These are phyloP conservation scores for Bujurquina vittata DNA, from an alignment of 2,113 vertebrate genomes.

Conservation along the genomic window DNA sequence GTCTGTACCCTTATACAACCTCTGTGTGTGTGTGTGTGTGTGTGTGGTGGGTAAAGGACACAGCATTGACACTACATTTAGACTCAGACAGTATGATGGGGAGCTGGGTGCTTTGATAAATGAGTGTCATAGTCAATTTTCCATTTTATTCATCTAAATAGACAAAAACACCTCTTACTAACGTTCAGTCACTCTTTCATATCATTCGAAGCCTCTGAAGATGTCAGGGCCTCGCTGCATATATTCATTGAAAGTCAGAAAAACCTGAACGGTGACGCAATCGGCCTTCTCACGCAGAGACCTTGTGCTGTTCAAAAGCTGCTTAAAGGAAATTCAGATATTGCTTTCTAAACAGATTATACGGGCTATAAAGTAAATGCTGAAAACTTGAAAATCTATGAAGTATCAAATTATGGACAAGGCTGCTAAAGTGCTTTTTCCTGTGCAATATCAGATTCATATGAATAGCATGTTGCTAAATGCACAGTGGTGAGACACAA, in stretches of 20 bases:
- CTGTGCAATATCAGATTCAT: background rate
- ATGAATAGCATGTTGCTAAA: fast-evolving
- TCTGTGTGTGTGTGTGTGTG: background rate
- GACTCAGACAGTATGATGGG: background rate
- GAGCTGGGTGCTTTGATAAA: slow-evolving; percentile 1
- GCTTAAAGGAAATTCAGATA: background rate
- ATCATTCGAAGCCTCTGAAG: background rate
- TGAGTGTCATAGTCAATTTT: background rate
- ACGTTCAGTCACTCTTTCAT: background rate
- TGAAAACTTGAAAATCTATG: too few species aligned
- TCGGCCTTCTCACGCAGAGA: background rate
- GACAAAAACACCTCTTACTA: background rate
- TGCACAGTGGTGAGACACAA: background rate
- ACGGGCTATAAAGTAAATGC: too few species aligned
- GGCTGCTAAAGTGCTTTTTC: too few species aligned
- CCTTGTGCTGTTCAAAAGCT: background rate
- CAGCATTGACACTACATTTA: background rate
- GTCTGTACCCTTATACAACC: background rate
- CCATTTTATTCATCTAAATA: background rate
- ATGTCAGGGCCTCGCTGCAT: background rate
- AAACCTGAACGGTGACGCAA: background rate
- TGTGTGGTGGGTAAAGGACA: background rate
- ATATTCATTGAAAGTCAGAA: slow-evolving; percentile 1
- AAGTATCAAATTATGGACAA: too few species aligned
- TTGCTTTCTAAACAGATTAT: background rate